phyloP scores from a whole-genome alignment of 2,113 vertebrate species.

The Hippocampus guttulatus region DNA sequence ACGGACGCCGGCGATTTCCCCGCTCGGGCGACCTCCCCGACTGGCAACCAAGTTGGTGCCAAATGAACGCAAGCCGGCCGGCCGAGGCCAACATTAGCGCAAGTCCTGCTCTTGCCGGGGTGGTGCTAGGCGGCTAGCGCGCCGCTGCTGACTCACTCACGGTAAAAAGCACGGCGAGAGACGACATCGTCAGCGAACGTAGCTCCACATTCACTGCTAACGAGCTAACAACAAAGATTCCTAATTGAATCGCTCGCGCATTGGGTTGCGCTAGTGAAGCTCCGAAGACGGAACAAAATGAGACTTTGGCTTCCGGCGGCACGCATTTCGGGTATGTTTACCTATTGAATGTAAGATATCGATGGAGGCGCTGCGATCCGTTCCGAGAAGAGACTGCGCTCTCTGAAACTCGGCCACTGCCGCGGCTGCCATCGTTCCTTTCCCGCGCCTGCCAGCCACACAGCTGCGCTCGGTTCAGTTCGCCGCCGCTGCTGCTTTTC shows the following conservation, averaged over 20 bases:
- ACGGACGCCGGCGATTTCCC: neutral
- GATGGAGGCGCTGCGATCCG: slow-evolving; percentile 87
- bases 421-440: slow-evolving; percentile 88
- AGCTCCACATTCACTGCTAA: slow-evolving; percentile 18
- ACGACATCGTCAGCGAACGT: slow-evolving; percentile 3
- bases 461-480: slow-evolving; percentile 29
- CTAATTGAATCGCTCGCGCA: slow-evolving; percentile 6
- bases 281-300: neutral
- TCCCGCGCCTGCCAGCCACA: slow-evolving; percentile 14
- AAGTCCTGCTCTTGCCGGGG: slow-evolving; percentile 34
- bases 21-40: slow-evolving; percentile 23
- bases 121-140: slow-evolving; percentile 47
- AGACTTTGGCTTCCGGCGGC: neutral
- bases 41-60: slow-evolving; percentile 24
- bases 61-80: slow-evolving; percentile 39
- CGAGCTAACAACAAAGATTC: slow-evolving; percentile 15
- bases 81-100: slow-evolving; percentile 33
- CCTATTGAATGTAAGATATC: slow-evolving; percentile 91
- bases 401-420: slow-evolving; percentile 93
- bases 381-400: slow-evolving; percentile 87
- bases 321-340: slow-evolving; percentile 48
- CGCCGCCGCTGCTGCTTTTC: slow-evolving; percentile 19
- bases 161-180: slow-evolving; percentile 33
- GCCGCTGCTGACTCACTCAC: slow-evolving; percentile 74
- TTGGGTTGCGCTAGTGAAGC: neutral